These are phyloP conservation scores for Cotesia congregata DNA, from an alignment of 2,888 invertebrate genomes.

Conservation along the genomic window DNA sequence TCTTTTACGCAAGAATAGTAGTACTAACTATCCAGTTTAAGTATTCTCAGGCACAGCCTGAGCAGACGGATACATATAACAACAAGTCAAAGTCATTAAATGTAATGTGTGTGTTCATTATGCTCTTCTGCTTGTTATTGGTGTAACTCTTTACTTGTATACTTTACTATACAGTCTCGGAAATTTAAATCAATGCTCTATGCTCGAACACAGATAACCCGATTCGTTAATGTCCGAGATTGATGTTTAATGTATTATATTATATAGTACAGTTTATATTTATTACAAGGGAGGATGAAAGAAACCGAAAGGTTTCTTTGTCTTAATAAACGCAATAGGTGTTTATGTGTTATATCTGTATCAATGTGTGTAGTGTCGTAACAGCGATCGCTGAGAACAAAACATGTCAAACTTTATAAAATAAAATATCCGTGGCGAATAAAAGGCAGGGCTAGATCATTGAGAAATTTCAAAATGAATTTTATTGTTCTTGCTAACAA, in stretches of 20 bases:
- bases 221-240: background rate
- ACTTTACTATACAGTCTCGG: background rate
- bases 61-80: no score
- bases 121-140: background rate
- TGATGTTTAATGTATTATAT: background rate
- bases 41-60: no score
- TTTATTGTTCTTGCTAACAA: no score
- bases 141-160: background rate
- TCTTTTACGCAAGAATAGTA: background rate
- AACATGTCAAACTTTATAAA: background rate
- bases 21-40: background rate
- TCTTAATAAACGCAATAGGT: background rate
- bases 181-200: constrained; percentile 1
- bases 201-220: background rate
- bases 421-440: no score
- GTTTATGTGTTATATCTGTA: background rate
- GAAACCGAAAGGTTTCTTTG: background rate
- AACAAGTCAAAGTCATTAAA: background rate
- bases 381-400: background rate
- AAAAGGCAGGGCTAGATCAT: no score
- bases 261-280: background rate
- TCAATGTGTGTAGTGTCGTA: background rate
- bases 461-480: no score
- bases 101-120: background rate
- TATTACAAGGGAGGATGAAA: background rate